These are phyloP conservation scores for Thymelicus lineola DNA, from an alignment of 2,888 invertebrate genomes.

Conservation along the genomic window DNA sequence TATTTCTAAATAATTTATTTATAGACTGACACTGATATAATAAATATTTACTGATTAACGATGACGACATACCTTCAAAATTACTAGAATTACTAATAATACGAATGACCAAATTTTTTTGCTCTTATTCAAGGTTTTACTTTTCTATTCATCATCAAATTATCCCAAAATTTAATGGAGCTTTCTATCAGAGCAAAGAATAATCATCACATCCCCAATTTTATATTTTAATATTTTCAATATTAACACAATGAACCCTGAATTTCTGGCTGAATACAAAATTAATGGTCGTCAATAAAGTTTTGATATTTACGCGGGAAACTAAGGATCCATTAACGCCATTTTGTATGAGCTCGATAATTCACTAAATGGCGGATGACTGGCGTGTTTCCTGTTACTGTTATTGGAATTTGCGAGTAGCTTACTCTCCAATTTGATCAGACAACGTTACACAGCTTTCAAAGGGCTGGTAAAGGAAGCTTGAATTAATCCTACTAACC, in stretches of 20 bases:
- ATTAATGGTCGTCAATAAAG: slow-evolving; percentile 47
- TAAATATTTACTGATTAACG: too few relatives aligned
- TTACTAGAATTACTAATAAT: too few relatives aligned
- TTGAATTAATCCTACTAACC: background rate
- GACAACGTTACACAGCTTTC: background rate
- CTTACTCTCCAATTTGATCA: slow-evolving; percentile 2
- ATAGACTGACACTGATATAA: too few relatives aligned
- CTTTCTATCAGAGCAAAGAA: too few relatives aligned
- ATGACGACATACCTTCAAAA: too few relatives aligned
- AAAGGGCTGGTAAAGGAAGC: background rate
- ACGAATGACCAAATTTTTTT: too few relatives aligned
- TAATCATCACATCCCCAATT: slow-evolving; percentile 24
- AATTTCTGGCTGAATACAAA: slow-evolving; percentile 34
- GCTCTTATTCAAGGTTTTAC: too few relatives aligned
- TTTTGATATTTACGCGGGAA: slow-evolving; percentile 48
- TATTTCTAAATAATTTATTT: too few relatives aligned
- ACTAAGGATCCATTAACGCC: slow-evolving; percentile 46
- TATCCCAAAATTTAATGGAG: too few relatives aligned
- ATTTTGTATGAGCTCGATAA: slow-evolving; percentile 50
- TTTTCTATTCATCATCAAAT: too few relatives aligned
- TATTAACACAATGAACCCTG: slow-evolving; percentile 18
- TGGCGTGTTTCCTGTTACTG: slow-evolving; percentile 49
- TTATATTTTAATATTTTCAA: too few relatives aligned
- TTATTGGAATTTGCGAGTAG: slow-evolving; percentile 18
- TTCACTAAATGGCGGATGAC: slow-evolving; percentile 54